Conservation (phyloP, 2,113 vertebrate genomes). For the Calidris pugnax region DNA sequence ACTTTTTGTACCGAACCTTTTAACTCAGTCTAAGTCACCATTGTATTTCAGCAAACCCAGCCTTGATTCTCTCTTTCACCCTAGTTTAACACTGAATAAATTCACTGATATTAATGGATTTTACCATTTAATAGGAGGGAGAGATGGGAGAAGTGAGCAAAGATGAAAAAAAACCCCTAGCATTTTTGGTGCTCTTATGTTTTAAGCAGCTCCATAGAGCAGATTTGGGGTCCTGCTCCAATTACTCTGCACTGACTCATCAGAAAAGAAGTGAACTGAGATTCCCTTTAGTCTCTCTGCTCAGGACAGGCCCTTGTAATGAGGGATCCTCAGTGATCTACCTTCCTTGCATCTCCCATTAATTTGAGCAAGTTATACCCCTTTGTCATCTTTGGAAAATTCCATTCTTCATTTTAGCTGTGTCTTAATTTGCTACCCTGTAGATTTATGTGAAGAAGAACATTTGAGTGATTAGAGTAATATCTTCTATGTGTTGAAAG, state of each 20-base stretch:
- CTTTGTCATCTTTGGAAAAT: not conserved
- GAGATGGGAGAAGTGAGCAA: not conserved
- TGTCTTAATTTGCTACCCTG: not conserved
- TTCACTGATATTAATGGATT: not conserved
- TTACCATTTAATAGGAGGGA: not conserved
- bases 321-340: not conserved
- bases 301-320: not conserved
- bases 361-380: not conserved
- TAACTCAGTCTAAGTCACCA: not conserved
- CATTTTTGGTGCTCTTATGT: not conserved
- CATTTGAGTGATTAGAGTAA: not conserved
- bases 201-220: not conserved
- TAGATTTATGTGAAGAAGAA: not conserved
- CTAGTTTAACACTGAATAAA: not conserved
- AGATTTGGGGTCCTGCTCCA: not conserved
- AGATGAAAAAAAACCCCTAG: not conserved
- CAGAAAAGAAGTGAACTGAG: not conserved
- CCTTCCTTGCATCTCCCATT: not conserved
- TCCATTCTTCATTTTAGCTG: not conserved
- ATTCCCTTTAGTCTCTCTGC: not conserved
- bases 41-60: not conserved
- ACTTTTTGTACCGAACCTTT: not conserved
- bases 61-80: not conserved
- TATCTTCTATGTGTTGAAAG: not conserved
- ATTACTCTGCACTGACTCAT: not conserved